phyloP scores from a whole-genome alignment of 2,113 vertebrate genomes.

The Megaceryle maxima region DNA sequence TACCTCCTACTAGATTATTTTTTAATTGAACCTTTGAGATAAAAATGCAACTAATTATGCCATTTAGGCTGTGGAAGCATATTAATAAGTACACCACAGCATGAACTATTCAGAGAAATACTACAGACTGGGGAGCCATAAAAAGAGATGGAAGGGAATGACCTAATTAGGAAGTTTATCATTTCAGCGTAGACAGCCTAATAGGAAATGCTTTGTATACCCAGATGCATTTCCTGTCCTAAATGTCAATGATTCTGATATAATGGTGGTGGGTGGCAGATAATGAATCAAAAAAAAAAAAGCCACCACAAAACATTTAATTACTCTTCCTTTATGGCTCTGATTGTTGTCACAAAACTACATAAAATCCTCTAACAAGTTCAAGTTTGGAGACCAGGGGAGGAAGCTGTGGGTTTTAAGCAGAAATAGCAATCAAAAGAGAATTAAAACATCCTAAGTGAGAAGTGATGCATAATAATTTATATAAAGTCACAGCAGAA shows the following conservation, averaged over 20 bases:
- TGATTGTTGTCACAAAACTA: not conserved
- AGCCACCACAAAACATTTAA: not conserved
- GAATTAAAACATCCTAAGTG: not conserved
- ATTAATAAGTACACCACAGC: conserved; percentile 6
- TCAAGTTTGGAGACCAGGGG: not conserved
- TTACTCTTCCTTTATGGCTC: not conserved
- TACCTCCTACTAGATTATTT: conserved; percentile 5
- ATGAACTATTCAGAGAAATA: conserved; percentile 26
- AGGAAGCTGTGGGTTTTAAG: not conserved
- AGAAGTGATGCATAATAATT: not conserved
- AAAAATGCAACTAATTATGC: conserved; percentile 27
- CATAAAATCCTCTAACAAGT: not conserved
- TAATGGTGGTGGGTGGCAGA: not conserved
- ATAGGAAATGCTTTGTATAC: not conserved
- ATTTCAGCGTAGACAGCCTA: not conserved
- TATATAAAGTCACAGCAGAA: not conserved
- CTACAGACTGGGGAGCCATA: not conserved
- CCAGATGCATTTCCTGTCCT: not conserved
- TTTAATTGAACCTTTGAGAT: conserved; percentile 44
- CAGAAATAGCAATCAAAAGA: not conserved
- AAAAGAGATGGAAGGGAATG: not conserved
- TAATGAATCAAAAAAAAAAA: not conserved
- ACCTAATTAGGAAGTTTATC: not conserved
- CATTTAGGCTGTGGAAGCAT: not conserved
- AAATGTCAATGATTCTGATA: not conserved